Percentiles rank a stretch among this genome's conserved stretches.
Conservation (phyloP, 2,113 vertebrate genomes). For the Dasyprocta punctata region DNA sequence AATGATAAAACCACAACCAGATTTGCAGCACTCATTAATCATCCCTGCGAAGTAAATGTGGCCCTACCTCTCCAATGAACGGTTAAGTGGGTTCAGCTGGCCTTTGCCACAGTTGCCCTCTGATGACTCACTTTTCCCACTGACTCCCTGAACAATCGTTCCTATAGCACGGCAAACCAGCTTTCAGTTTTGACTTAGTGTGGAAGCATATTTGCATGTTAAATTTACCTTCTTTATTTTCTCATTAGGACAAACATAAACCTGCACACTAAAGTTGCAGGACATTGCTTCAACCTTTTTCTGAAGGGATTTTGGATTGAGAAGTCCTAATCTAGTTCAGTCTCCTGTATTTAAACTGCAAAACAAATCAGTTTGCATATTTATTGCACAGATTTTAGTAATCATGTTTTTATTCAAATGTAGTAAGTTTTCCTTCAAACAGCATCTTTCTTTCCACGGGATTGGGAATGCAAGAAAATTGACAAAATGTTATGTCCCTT, state of each 20-base stretch:
- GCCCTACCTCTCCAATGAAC: rapidly evolving
- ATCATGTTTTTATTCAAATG: background rate
- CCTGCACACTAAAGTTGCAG: background rate
- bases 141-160: background rate
- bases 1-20: conserved; percentile 31
- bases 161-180: too few species aligned
- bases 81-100: background rate
- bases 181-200: background rate
- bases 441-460: background rate
- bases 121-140: background rate
- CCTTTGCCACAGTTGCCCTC: background rate
- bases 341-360: background rate
- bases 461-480: background rate
- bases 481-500: background rate
- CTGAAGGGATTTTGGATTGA: background rate
- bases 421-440: background rate
- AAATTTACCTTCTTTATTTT: background rate
- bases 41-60: background rate
- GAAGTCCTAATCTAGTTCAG: background rate
- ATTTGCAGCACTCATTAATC: background rate
- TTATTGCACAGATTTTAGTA: background rate
- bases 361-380: background rate
- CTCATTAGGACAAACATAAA: background rate
- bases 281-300: background rate
- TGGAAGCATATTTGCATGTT: background rate